A percentile compares a stretch with the other conserved stretches of the same genome.
Conservation (phyloP, 2,113 vertebrate species). For the Phrynosoma platyrhinos region DNA sequence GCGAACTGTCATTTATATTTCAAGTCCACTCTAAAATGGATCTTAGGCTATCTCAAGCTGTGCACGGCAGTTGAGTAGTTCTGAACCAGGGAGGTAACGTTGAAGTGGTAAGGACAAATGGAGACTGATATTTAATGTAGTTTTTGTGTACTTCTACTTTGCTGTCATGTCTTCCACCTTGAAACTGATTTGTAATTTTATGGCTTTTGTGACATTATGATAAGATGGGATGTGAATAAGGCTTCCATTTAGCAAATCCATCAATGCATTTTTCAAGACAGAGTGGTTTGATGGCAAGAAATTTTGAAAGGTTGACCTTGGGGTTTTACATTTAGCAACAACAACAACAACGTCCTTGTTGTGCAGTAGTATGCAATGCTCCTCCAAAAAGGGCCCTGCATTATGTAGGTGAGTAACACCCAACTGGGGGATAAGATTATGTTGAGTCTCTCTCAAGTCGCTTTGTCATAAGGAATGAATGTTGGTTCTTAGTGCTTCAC, state of each 20-base stretch:
- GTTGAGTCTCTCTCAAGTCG: fast-evolving
- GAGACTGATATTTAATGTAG: slow-evolving; percentile 94
- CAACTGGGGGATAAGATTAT: background rate
- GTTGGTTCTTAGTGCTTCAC: background rate
- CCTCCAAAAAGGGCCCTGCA: slow-evolving; percentile 62
- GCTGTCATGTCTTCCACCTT: slow-evolving; percentile 85
- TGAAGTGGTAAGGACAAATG: slow-evolving; percentile 82
- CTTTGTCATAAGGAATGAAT: background rate
- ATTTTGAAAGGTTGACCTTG: slow-evolving; percentile 68
- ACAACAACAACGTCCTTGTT: slow-evolving; percentile 40
- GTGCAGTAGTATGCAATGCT: slow-evolving; percentile 59
- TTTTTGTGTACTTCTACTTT: slow-evolving; percentile 89
- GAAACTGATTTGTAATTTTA: slow-evolving; percentile 85
- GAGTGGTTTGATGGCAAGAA: slow-evolving; percentile 59
- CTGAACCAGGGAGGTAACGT: slow-evolving; percentile 72
- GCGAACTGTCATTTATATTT: slow-evolving; percentile 91
- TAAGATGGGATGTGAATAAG: slow-evolving; percentile 72
- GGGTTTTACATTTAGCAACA: slow-evolving; percentile 63
- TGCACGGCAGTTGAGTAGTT: slow-evolving; percentile 62
- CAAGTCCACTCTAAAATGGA: slow-evolving; percentile 87
- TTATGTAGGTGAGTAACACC: slow-evolving; percentile 55
- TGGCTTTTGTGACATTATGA: slow-evolving; percentile 81
- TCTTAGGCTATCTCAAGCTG: slow-evolving; percentile 84
- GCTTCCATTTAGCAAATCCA: slow-evolving; percentile 81
- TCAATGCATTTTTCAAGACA: slow-evolving; percentile 74